A percentile compares a stretch with the other conserved stretches of the same genome.
phyloP scores from a whole-genome alignment of 2,797 vertebrate species.

The Tachyglossus aculeatus region DNA sequence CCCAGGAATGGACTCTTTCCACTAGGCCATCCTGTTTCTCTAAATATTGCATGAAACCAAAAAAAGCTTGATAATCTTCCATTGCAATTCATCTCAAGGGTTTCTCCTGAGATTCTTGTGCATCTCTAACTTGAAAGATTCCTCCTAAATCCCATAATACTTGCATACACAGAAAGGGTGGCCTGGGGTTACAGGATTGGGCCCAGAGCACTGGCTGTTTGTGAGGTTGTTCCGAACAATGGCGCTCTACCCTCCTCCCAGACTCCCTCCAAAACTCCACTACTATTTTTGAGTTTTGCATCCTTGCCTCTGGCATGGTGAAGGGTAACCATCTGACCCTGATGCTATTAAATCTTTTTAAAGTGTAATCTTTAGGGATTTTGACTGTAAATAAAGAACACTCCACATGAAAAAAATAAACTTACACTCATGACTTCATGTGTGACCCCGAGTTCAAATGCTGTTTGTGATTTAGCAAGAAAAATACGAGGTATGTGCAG shows the following conservation, averaged over 20 bases:
- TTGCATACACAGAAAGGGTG: too few species aligned
- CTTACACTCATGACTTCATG: conserved; percentile 70
- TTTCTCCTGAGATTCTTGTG: too few species aligned
- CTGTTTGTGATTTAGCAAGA: conserved; percentile 68
- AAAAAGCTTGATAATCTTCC: too few species aligned
- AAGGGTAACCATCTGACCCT: conserved; percentile 68
- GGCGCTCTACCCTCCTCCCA: neutral
- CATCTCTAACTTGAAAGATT: too few species aligned
- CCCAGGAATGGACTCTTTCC: too few species aligned
- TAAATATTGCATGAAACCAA: too few species aligned
- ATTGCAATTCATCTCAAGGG: too few species aligned
- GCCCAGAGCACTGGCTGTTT: neutral
- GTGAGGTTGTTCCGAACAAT: neutral
- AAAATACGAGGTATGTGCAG: conserved; percentile 46
- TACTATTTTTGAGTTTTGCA: conserved; percentile 43
- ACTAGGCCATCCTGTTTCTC: too few species aligned
- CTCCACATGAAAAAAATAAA: conserved; percentile 70
- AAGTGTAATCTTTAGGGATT: conserved; percentile 75
- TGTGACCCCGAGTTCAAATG: conserved; percentile 63
- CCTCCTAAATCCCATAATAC: too few species aligned
- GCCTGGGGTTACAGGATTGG: neutral
- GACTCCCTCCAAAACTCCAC: conserved; percentile 57
- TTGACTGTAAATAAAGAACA: conserved; percentile 75
- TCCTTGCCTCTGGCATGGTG: conserved; percentile 49
- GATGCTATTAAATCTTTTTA: conserved; percentile 73